Percentiles rank a stretch among this genome's conserved stretches.
These are phyloP conservation scores for Dermatemys mawii DNA, from an alignment of 2,113 vertebrate species.

Conservation along the genomic window DNA sequence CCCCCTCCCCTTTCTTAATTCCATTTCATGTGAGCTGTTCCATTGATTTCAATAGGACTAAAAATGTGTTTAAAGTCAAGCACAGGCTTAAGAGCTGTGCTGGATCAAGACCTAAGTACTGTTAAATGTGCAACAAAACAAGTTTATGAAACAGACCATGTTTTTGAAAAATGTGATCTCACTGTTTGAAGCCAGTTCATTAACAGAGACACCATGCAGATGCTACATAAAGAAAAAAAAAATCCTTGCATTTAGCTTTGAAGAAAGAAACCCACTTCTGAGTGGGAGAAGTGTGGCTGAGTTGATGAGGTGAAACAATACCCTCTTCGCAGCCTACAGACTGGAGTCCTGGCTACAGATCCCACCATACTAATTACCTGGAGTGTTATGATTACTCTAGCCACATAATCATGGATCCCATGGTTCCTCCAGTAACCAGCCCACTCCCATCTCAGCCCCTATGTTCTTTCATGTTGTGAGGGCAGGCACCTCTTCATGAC, in stretches of 20 bases:
- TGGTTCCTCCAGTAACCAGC: not conserved
- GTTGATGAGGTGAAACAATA: not conserved
- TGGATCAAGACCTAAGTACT: not conserved
- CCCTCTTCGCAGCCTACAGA: not conserved
- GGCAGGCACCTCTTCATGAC: not conserved
- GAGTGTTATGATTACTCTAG: not conserved
- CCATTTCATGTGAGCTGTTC: not conserved
- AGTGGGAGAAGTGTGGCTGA: not conserved
- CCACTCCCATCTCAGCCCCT: not conserved
- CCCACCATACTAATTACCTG: not conserved
- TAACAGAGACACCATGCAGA: not conserved
- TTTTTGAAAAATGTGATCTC: not conserved
- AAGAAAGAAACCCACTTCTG: slow-evolving; percentile 11
- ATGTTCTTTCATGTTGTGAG: not conserved
- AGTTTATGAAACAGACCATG: not conserved
- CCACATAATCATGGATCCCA: not conserved
- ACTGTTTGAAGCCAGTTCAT: slow-evolving; percentile 11
- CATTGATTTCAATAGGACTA: not conserved
- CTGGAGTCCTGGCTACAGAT: not conserved
- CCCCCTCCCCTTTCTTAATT: not conserved
- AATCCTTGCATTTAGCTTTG: not conserved
- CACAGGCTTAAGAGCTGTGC: not conserved
- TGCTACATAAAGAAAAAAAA: slow-evolving; percentile 19
- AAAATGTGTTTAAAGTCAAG: not conserved
- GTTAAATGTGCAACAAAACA: not conserved